These are phyloP conservation scores for Lethrus apterus DNA, from an alignment of 1,140 invertebrate species.

Conservation along the genomic window DNA sequence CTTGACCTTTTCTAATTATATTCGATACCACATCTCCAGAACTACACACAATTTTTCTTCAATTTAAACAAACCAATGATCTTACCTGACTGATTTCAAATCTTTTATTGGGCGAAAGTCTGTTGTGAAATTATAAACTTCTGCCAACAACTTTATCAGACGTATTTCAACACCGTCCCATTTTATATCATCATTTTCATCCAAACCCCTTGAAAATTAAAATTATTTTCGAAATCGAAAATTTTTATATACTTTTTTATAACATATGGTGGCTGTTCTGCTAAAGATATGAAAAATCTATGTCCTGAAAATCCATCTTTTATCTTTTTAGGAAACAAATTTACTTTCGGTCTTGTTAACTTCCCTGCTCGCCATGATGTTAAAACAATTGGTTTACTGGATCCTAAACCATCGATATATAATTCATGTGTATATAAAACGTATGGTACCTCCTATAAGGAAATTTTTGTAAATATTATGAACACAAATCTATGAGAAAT, in stretches of 20 bases:
- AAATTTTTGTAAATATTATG: not conserved
- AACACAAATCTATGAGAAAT: not conserved
- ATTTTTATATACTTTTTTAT: conserved; percentile 50
- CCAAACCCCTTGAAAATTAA: conserved; percentile 36
- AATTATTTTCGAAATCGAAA: too few relatives aligned
- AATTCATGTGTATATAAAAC: conserved; percentile 64
- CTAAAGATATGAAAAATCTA: conserved; percentile 55
- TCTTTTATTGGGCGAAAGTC: conserved; percentile 50
- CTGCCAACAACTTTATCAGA: conserved; percentile 50
- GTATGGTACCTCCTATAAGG: conserved; percentile 52
- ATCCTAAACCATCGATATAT: conserved; percentile 59
- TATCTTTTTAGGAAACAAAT: conserved; percentile 62
- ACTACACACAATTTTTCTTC: conserved; percentile 38
- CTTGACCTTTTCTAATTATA: conserved; percentile 42
- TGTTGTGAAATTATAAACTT: conserved; percentile 59
- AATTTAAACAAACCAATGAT: not conserved
- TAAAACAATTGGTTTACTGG: conserved; percentile 52
- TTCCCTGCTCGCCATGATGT: conserved; percentile 58
- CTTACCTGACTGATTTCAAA: not conserved
- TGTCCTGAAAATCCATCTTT: conserved; percentile 60
- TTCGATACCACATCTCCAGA: conserved; percentile 49
- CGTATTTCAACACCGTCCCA: conserved; percentile 66
- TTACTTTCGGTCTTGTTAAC: conserved; percentile 50
- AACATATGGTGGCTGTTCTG: conserved; percentile 62
- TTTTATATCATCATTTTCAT: conserved; percentile 42